phyloP scores from a whole-genome alignment of 2,113 vertebrate species.

The Scortum barcoo region DNA sequence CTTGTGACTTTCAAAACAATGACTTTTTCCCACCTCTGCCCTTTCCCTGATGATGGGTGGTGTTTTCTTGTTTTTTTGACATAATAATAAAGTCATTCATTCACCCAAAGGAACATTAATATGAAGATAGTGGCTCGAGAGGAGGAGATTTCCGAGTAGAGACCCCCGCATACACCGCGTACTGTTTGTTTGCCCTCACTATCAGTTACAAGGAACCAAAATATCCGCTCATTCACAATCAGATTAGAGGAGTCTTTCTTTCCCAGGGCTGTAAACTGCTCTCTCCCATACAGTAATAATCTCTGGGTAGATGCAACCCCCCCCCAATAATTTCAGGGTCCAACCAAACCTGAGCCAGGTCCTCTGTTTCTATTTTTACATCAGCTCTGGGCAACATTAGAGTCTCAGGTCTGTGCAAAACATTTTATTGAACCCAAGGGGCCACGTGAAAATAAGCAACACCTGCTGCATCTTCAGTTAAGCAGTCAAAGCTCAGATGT shows the following conservation, averaged over 20 bases:
- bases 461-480: constrained; percentile 40
- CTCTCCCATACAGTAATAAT: not conserved
- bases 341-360: not conserved
- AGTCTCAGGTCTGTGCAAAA: constrained; percentile 12
- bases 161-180: not conserved
- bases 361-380: constrained; percentile 34
- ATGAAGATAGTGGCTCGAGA: not conserved
- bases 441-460: constrained; percentile 17
- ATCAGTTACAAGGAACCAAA: not conserved
- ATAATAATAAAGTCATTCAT: not conserved
- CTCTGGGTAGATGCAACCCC: not conserved
- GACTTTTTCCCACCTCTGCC: not conserved
- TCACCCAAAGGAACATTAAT: not conserved
- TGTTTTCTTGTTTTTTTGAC: not conserved
- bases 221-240: constrained; percentile 6
- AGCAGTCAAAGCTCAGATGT: not conserved
- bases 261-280: not conserved
- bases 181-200: not conserved
- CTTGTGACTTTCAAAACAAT: not conserved
- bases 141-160: not conserved
- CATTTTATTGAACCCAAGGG: constrained; percentile 21
- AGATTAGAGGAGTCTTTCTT: not conserved
- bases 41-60: not conserved
- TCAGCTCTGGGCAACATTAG: not conserved
- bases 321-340: not conserved